Base-by-base conservation (phyloP, 2,797 vertebrate genomes). In the Liparis tanakae region DNA sequence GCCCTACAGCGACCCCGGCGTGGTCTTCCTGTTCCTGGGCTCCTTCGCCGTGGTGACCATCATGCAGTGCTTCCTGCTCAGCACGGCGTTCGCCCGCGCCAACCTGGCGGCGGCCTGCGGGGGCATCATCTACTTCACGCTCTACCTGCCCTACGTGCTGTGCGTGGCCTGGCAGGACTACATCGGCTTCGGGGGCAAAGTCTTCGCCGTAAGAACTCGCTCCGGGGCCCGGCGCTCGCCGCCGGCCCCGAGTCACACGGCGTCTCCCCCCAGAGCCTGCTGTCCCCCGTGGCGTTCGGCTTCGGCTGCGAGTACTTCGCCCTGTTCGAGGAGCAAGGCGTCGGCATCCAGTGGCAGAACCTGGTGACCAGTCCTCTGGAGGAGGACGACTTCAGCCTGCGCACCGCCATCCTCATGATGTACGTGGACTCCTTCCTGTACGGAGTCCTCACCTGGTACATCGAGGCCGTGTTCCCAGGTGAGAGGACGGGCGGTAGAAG, bases 381-480 rank as follows among this genome's bases (percentile, higher is more conserved):
- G 90, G 95, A 96, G 75, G 96, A 97, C 17, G 94, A 94, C 84
- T 98, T 96, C 88, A 99, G 91, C 90, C 96, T 99, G 41, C 96
- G 96, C 22, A 96, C 95, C 0, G 94, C 98, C 4, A 93, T 96
- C 33, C 80, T 87, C 63, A 94, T 98, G 85, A 99, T 99, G 98
- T 91, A 98, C 69, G 91, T 97, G 0, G 98, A 99, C 70, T 90
- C 96, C 1, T 91, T 98, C 74, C 90, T 99, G 0, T 99, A 99
- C 10, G 96, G 94, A 0, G 76, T 96, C 79, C 95, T 99, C 94
- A 99, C 98, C 0, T 99, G 98, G 98, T 99, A 99, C 91, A 95
- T 98, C 1, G 98, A 99, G 86, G 94, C 97, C 0, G 97, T 99
- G 73, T 99, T 98, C 79, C 98, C 98, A 94, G 98, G 97, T 99